phyloP scores from a whole-genome alignment of 1,140 invertebrate species.

The Aradophagus sp. region DNA sequence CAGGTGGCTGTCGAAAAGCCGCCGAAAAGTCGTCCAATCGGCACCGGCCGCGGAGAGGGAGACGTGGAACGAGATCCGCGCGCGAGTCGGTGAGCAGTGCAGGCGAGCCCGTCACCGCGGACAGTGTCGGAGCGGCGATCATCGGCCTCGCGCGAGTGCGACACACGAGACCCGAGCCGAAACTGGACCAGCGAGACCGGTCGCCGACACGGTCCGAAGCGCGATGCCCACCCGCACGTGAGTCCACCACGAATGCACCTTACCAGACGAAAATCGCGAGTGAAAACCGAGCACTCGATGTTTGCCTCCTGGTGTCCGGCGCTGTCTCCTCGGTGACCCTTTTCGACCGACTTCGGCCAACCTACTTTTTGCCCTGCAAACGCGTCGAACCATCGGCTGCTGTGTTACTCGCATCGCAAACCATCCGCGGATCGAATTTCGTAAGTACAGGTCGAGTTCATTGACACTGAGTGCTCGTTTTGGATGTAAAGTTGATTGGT shows the following conservation, averaged over 20 bases:
- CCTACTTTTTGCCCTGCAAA: constrained; percentile 44
- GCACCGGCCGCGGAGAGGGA: constrained; percentile 14
- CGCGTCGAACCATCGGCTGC: too few relatives aligned
- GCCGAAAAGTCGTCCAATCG: constrained; percentile 38
- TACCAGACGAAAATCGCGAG: too few relatives aligned
- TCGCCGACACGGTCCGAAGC: constrained; percentile 1
- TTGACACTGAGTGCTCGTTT: too few relatives aligned
- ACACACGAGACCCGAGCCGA: constrained; percentile 15
- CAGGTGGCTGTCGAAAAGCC: too few relatives aligned
- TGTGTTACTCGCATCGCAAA: too few relatives aligned
- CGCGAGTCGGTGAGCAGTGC: constrained; percentile 28
- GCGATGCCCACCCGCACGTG: constrained; percentile 18
- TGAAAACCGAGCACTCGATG: constrained; percentile 36
- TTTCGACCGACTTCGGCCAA: constrained; percentile 32
- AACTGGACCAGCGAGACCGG: constrained; percentile 5
- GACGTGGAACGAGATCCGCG: constrained; percentile 7
- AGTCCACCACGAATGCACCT: background rate
- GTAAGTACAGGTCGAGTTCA: too few relatives aligned
- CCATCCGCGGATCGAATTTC: too few relatives aligned
- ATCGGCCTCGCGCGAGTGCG: constrained; percentile 17
- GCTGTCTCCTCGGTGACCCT: constrained; percentile 44
- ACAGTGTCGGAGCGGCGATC: constrained; percentile 21
- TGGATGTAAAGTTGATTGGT: too few relatives aligned
- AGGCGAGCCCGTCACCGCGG: constrained; percentile 27
- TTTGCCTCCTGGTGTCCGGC: constrained; percentile 36